Percentiles rank a stretch among this genome's conserved stretches.
phyloP scores from a whole-genome alignment of 2,797 vertebrate species.

The Urocyon cinereoargenteus region DNA sequence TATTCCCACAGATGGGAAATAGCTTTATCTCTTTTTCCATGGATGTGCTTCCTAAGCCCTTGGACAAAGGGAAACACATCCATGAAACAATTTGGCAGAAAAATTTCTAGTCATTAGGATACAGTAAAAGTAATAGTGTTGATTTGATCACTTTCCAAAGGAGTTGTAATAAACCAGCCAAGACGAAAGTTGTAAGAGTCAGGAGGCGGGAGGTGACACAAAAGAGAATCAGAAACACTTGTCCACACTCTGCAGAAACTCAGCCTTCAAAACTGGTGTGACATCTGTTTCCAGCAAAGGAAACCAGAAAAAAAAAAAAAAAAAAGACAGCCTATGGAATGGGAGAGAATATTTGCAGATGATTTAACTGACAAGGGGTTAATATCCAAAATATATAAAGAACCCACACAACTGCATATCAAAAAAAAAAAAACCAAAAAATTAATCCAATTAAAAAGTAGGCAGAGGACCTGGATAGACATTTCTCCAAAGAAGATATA shows the following conservation, averaged over 20 bases:
- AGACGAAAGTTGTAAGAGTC: not conserved
- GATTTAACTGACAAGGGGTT: not conserved
- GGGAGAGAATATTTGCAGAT: not conserved
- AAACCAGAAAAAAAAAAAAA: not conserved
- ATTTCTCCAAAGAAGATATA: not conserved
- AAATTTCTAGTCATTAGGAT: not conserved
- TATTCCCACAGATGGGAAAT: not conserved
- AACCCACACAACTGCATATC: not conserved
- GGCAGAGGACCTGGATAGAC: not conserved
- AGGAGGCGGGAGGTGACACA: not conserved
- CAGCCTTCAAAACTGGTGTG: not conserved
- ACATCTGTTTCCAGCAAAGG: not conserved
- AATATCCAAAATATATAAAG: not conserved
- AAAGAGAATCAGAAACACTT: not conserved
- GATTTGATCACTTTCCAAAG: not conserved
- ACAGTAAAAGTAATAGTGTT: slow-evolving; percentile 12
- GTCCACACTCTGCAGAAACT: not conserved
- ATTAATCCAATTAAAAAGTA: not conserved
- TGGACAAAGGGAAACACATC: not conserved
- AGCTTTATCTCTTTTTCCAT: not conserved
- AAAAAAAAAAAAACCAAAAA: not conserved
- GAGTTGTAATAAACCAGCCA: not conserved
- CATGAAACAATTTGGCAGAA: not conserved
- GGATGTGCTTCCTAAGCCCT: not conserved
- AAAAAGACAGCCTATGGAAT: not conserved